A percentile compares a stretch with the other conserved stretches of the same genome.
Conservation (phyloP, 2,113 vertebrate genomes). For the Gnathonemus longibarbis region DNA sequence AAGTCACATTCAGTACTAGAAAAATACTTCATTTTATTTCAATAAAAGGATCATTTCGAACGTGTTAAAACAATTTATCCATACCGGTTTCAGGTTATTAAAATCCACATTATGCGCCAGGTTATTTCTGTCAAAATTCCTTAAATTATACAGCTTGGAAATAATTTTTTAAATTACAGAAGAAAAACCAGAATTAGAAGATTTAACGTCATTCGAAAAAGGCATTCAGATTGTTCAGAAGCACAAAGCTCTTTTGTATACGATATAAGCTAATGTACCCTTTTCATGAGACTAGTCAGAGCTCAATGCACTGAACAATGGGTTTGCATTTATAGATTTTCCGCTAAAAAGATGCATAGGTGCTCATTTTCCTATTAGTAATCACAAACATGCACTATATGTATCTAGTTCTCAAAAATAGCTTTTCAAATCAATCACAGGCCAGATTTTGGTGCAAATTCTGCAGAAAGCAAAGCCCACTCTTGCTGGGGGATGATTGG, state of each 20-base stretch:
- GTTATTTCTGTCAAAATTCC: neutral
- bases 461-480: neutral
- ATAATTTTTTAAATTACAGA: neutral
- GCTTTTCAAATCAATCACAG: slow-evolving; percentile 11
- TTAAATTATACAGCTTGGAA: neutral
- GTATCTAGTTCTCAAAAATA: neutral
- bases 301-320: neutral
- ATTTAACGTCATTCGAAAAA: slow-evolving; percentile 3
- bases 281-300: neutral
- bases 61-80: neutral
- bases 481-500: neutral
- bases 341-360: slow-evolving; percentile 21
- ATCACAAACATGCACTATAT: slow-evolving; percentile 7
- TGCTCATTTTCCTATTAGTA: slow-evolving; percentile 18
- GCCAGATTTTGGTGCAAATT: neutral
- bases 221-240: neutral
- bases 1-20: neutral
- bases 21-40: slow-evolving; percentile 14
- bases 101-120: neutral
- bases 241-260: neutral
- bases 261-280: neutral
- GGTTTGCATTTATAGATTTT: neutral
- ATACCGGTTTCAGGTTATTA: neutral
- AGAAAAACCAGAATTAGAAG: neutral
- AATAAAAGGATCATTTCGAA: neutral